Conservation (phyloP, 2,113 vertebrate species). For the Clarias gariepinus region DNA sequence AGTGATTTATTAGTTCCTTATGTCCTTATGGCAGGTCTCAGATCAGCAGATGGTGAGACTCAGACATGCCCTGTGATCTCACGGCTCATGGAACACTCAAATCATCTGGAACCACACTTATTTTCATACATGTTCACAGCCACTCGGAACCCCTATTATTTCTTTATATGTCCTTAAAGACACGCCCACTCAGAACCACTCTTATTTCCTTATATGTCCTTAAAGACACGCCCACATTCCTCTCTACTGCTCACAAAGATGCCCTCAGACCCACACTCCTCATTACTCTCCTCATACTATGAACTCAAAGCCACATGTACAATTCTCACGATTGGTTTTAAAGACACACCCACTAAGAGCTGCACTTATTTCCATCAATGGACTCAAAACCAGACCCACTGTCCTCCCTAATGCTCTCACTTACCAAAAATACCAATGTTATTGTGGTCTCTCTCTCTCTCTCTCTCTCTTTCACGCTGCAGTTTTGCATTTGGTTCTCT, state of each 20-base stretch:
- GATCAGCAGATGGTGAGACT: background rate
- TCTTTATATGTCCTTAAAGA: background rate
- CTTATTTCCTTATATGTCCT: background rate
- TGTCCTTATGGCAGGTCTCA: background rate
- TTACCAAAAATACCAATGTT: background rate
- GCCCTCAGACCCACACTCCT: too few species aligned
- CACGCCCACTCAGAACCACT: background rate
- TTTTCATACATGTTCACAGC: background rate
- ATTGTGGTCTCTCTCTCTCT: background rate
- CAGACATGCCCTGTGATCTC: background rate
- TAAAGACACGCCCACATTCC: background rate
- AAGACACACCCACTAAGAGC: background rate
- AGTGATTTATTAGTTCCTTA: slow-evolving; percentile 33
- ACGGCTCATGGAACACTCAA: background rate
- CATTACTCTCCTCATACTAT: background rate
- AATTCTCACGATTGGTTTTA: background rate
- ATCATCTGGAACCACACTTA: background rate
- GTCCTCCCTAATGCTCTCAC: too few species aligned
- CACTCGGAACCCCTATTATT: background rate
- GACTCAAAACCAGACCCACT: background rate
- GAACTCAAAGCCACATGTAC: background rate
- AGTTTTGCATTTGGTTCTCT: slow-evolving; percentile 97
- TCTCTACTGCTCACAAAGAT: too few species aligned
- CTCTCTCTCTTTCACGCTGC: slow-evolving; percentile 33
- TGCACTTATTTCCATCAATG: background rate